These are phyloP conservation scores for Drosophila niveifrons DNA, from an alignment of 2,888 invertebrate genomes.

Conservation along the genomic window DNA sequence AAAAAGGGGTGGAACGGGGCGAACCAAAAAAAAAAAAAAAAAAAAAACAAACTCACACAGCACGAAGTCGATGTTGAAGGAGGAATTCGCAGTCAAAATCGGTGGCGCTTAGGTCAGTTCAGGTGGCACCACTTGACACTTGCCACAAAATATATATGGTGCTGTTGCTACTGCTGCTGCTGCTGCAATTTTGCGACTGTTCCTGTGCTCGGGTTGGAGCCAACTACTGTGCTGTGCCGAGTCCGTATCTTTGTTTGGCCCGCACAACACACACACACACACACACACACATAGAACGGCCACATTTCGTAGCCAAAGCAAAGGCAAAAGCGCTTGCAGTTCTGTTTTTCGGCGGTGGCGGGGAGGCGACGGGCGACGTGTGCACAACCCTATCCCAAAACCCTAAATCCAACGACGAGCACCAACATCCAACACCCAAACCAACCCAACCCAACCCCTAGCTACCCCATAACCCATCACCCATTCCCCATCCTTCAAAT, in stretches of 20 bases:
- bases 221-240: conserved; percentile 56
- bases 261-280: conserved; percentile 11
- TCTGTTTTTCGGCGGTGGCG: conserved; percentile 47
- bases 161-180: conserved; percentile 4
- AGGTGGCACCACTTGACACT: conserved; percentile 15
- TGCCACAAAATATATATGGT: conserved; percentile 18
- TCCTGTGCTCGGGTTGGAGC: conserved; percentile 67
- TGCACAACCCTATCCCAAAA: conserved; percentile 38
- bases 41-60: conserved; percentile 19
- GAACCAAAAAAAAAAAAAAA: too few relatives aligned
- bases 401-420: conserved; percentile 9
- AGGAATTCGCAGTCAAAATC: conserved; percentile 14
- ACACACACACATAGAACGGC: too few relatives aligned
- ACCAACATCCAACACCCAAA: conserved; percentile 8
- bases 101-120: conserved; percentile 45
- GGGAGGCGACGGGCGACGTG: conserved; percentile 1
- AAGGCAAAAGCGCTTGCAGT: conserved; percentile 66
- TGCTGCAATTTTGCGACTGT: conserved; percentile 69
- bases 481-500: background rate
- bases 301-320: conserved; percentile 41
- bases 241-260: conserved; percentile 29
- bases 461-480: background rate
- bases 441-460: conserved; percentile 2
- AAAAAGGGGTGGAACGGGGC: conserved; percentile 10
- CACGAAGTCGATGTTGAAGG: background rate